Evolutionary conservation across 2,797 vertebrate species (phyloP).

Genomic region (Sebastes alutus): DNA sequence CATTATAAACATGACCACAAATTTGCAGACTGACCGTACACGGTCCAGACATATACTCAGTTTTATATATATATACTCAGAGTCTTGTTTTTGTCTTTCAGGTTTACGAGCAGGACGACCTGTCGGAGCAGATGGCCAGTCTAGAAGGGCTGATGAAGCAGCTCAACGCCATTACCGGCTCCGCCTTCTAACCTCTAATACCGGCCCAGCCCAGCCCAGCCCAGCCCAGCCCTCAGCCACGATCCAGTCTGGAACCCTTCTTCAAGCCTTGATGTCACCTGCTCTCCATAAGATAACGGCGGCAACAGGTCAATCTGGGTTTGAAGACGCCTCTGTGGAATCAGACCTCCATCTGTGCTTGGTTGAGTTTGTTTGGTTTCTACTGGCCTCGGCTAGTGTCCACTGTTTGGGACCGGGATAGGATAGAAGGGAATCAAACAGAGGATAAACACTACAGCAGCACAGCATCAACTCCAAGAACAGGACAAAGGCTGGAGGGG

Average conservation of each 20-base stretch:
- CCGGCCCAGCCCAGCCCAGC: neutral
- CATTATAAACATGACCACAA: too few species aligned
- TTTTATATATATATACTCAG: too few species aligned
- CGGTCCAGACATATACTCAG: too few species aligned
- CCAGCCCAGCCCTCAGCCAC: neutral
- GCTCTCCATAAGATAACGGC: neutral
- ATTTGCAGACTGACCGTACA: too few species aligned
- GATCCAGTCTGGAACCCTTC: constrained; percentile 27
- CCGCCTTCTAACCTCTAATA: constrained; percentile 88
- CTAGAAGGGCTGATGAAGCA: constrained; percentile 98
- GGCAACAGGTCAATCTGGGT: constrained; percentile 19
- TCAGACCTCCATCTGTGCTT: constrained; percentile 29
- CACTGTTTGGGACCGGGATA: constrained; percentile 10
- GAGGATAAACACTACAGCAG: constrained; percentile 24
- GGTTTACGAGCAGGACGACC: constrained; percentile 96
- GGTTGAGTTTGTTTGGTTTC: constrained; percentile 36
- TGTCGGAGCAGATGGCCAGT: constrained; percentile 98
- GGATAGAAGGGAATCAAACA: constrained; percentile 16
- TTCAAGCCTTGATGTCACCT: constrained; percentile 34
- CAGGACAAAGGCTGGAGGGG: constrained; percentile 32
- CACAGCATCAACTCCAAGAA: constrained; percentile 38
- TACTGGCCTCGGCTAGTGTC: constrained; percentile 15
- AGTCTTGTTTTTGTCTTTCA: constrained; percentile 52
- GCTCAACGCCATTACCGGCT: constrained; percentile 96
- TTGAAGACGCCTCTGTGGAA: constrained; percentile 42